phyloP scores from a whole-genome alignment of 2,797 vertebrate genomes.

The Coccyzus lansbergi region DNA sequence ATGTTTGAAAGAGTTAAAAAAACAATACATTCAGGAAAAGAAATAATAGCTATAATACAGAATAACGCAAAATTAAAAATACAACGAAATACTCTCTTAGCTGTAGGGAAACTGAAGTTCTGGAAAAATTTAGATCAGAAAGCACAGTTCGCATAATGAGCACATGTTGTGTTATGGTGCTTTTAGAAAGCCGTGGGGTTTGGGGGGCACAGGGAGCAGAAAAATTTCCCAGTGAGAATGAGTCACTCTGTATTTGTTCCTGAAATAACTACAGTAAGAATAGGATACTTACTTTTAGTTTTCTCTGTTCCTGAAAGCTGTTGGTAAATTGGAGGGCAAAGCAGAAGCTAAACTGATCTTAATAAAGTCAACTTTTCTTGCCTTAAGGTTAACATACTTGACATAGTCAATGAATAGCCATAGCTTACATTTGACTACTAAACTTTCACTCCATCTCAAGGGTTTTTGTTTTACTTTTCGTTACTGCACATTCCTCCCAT shows the following conservation, averaged over 20 bases:
- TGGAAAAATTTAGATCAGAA: neutral
- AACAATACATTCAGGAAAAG: neutral
- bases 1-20: neutral
- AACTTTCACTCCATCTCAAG: neutral
- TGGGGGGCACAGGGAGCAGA: neutral
- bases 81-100: neutral
- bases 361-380: conserved; percentile 25
- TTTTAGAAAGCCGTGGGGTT: neutral
- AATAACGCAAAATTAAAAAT: neutral
- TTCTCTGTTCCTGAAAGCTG: neutral
- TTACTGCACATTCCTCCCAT: neutral
- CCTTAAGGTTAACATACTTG: neutral
- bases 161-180: neutral
- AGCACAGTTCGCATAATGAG: neutral
- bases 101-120: neutral
- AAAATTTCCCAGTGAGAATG: neutral
- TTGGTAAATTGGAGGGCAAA: neutral
- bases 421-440: conserved; percentile 1
- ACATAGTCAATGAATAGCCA: neutral
- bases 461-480: neutral
- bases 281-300: neutral
- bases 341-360: neutral
- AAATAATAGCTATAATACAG: neutral
- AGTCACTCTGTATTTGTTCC: neutral
- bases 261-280: neutral